Percentiles rank a stretch among this genome's conserved stretches.
phyloP scores from a whole-genome alignment of 2,113 vertebrate species.

The Saguinus midas region DNA sequence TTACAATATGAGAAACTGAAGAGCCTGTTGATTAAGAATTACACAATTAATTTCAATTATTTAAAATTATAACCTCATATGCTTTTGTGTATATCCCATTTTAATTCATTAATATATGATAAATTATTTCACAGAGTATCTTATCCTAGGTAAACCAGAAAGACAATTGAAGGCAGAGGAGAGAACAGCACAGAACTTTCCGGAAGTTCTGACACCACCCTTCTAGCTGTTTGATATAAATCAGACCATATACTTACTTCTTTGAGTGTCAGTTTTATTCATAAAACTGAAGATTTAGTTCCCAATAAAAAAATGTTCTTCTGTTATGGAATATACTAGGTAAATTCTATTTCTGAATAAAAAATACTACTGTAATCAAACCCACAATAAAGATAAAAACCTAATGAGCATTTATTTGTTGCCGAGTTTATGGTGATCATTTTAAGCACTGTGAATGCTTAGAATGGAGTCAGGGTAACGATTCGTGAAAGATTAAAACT shows the following conservation, averaged over 20 bases:
- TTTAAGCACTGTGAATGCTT: neutral
- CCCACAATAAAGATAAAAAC: neutral
- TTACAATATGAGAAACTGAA: neutral
- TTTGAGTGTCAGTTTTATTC: neutral
- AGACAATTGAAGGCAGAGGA: neutral
- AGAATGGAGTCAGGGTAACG: slow-evolving; percentile 91
- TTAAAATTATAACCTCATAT: neutral
- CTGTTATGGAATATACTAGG: neutral
- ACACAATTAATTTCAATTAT: neutral
- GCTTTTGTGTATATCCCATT: neutral
- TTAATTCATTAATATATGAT: neutral
- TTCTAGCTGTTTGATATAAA: neutral
- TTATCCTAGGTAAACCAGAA: neutral
- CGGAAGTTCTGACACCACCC: neutral
- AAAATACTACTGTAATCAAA: slow-evolving; percentile 1
- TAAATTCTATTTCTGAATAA: slow-evolving; percentile 31
- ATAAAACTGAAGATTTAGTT: neutral
- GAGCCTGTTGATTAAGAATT: neutral
- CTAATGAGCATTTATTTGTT: neutral
- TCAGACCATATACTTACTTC: neutral
- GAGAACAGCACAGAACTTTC: neutral
- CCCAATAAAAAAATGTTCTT: neutral
- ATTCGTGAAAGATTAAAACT: slow-evolving; percentile 95
- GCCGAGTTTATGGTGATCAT: neutral
- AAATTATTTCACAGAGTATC: neutral